Evolutionary conservation across 2,797 vertebrate genomes (phyloP), one percentile per base, ranked within the genome.

Genomic region (Rhabdomys pumilio): DNA sequence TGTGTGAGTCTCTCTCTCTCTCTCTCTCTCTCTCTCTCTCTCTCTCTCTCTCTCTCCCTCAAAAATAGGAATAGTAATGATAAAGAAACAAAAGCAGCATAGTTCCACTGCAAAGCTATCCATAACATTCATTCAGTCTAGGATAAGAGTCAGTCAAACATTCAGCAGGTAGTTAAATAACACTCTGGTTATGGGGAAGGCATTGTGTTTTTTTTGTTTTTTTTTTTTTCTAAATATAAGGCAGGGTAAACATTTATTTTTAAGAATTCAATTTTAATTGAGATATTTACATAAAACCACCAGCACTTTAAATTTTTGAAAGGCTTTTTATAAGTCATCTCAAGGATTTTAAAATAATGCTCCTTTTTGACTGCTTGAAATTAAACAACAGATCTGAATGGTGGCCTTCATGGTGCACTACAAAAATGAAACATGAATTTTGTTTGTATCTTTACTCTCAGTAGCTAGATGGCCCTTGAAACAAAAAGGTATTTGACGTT

Each of bases 381-480:
- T 93, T 77, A 97, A 94, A 85, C 38, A 97, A 95, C 89, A 79
- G 92, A 94, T 91, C 67, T 61, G 81, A 79, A 44, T 81, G 31
- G 94, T 96, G 97, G 94, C 94, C 98, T 98, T 92, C 95, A 38
- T 79, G 88, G 26, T 94, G 82, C 6, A n/a, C 57, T 93, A 95
- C 96, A 91, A 97, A 98, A 96, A 98, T 95, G 89, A 65, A 94
- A 85, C 3, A 3, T 38, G 44, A 84, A 90, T 89, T 96, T 0
- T 47, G 93, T 95, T 80, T 94, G 95, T 93, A 94, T 96, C 44
- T 67, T 44, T 96, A 76, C 86, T 92, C 88, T 98, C 34, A 96
- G 92, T 89, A 97, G 53, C 89, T 98, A 94, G 97, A 92, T 93
- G 95, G 93, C 94, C 96, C 96, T 97, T 98, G 89, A 97, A 94